Evolutionary conservation across 2,113 vertebrate genomes (phyloP).

Genomic region (Labeo rohita): DNA sequence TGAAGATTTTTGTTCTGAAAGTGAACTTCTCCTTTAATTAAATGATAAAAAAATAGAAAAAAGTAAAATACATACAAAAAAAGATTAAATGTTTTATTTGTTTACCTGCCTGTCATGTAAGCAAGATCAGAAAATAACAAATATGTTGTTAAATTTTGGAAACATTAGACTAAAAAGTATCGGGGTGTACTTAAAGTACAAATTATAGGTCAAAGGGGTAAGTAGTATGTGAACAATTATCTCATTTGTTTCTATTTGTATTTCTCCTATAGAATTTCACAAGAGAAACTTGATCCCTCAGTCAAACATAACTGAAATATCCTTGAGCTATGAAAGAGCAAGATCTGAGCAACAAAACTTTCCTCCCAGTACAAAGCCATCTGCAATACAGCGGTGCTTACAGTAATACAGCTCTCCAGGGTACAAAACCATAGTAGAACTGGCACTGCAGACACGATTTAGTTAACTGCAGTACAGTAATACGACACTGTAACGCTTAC

Average conservation of each 20-base stretch:
- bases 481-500: conserved; percentile 2
- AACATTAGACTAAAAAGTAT: not conserved
- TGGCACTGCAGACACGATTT: conserved; percentile 4
- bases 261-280: not conserved
- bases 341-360: not conserved
- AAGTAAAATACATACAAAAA: too few relatives aligned
- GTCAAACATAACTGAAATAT: conserved; percentile 10
- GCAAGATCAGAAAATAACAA: not conserved
- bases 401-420: conserved; percentile 30
- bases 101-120: not conserved
- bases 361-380: not conserved
- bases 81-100: too few relatives aligned
- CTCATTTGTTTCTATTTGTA: not conserved
- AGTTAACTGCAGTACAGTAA: conserved; percentile 31
- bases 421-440: not conserved
- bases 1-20: too few relatives aligned
- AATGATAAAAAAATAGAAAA: too few relatives aligned
- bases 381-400: conserved; percentile 15
- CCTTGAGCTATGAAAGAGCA: not conserved
- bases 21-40: too few relatives aligned
- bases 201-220: too few relatives aligned
- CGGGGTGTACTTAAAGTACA: not conserved
- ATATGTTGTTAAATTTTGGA: not conserved
- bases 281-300: not conserved
- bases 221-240: too few relatives aligned